A percentile compares a stretch with the other conserved stretches of the same genome.
These are phyloP conservation scores for Brachionus asplanchnoidis DNA, from an alignment of 1,140 invertebrate genomes.

Conservation along the genomic window DNA sequence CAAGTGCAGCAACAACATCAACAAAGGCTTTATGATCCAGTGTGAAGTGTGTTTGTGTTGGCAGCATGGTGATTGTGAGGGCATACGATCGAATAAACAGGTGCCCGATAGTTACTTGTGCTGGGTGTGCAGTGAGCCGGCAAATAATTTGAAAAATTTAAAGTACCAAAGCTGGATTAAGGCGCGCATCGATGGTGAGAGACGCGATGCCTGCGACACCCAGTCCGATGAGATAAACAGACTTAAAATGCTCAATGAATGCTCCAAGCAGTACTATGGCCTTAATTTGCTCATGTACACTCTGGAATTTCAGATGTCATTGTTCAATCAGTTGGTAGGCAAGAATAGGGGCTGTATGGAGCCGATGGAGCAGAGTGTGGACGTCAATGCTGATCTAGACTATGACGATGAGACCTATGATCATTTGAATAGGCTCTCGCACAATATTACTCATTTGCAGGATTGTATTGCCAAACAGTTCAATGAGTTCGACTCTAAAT, in stretches of 20 bases:
- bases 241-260: conserved; percentile 26
- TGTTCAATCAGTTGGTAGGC: background rate
- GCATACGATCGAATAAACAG: background rate
- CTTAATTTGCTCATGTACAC: conserved; percentile 35
- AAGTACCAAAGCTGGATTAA: conserved; percentile 32
- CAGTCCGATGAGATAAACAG: background rate
- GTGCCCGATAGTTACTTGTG: conserved; percentile 37
- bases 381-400: background rate
- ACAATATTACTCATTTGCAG: conserved; percentile 17
- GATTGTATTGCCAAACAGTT: conserved; percentile 18
- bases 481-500: conserved; percentile 6
- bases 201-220: background rate
- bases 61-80: conserved; percentile 25
- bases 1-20: background rate
- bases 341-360: background rate
- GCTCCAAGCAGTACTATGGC: conserved; percentile 12
- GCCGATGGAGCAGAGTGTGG: background rate
- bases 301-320: conserved; percentile 20
- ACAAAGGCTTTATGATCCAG: conserved; percentile 40
- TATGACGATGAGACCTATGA: conserved; percentile 24
- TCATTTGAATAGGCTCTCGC: background rate
- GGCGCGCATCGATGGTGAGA: background rate
- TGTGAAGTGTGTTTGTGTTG: conserved; percentile 34
- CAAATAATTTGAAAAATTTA: conserved; percentile 14
- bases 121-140: conserved; percentile 23